Percentiles rank a stretch among this genome's conserved stretches.
These are phyloP conservation scores for Caenorhabditis elegans DNA, from an alignment of 1,140 invertebrate genomes.

Conservation along the genomic window WBcel235 BX284606.5:10757501-10758000, in stretches of 20 bases:
- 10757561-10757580: slow-evolving; percentile 9
- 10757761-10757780: slow-evolving; percentile 4
- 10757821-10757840: background rate
- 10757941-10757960: no score
- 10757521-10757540: background rate
- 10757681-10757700: slow-evolving; percentile 25
- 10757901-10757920: no score
- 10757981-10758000: no score
- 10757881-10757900: no score
- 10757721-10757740: slow-evolving; percentile 11
- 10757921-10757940: no score
- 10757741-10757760: slow-evolving; percentile 25
- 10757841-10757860: no score
- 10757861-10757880: no score
- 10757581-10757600: slow-evolving; percentile 21
- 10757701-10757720: background rate
- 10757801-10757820: slow-evolving; percentile 9
- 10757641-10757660: slow-evolving; percentile 1
- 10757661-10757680: background rate
- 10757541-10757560: background rate
- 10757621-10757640: background rate
- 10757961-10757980: no score
- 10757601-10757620: slow-evolving; percentile 8
- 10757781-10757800: background rate
- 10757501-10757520: background rate